These are phyloP conservation scores for Pogonomyrmex barbatus DNA, from an alignment of 1,140 invertebrate genomes.

Conservation along the genomic window DNA sequence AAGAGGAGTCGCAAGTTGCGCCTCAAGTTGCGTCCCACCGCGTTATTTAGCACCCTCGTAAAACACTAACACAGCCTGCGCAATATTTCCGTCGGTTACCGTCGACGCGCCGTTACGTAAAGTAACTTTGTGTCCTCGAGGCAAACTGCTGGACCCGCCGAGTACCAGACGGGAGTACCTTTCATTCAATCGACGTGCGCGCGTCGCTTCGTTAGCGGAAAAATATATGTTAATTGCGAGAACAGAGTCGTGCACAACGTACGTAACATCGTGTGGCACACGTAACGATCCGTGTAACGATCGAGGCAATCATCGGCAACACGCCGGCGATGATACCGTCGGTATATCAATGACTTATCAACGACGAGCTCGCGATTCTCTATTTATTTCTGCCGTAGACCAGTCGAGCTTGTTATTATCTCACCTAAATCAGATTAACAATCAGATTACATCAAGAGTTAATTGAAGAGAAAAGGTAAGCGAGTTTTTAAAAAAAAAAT, in stretches of 20 bases:
- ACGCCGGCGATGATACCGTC: slow-evolving; percentile 3
- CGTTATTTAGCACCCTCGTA: slow-evolving; percentile 61
- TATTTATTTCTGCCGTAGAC: not conserved
- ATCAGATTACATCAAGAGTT: not conserved
- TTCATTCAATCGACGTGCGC: slow-evolving; percentile 40
- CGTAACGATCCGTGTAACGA: slow-evolving; percentile 41
- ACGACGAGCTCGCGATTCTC: not conserved
- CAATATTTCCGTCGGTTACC: slow-evolving; percentile 51
- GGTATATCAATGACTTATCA: slow-evolving; percentile 47
- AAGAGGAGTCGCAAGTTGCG: slow-evolving; percentile 19
- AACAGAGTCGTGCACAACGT: slow-evolving; percentile 10
- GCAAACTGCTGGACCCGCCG: slow-evolving; percentile 50
- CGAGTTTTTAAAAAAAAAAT: not conserved
- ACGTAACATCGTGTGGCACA: slow-evolving; percentile 8
- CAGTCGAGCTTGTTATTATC: not conserved
- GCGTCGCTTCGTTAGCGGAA: slow-evolving; percentile 45
- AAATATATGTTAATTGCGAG: slow-evolving; percentile 48
- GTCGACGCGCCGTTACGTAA: slow-evolving; percentile 49
- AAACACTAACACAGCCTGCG: slow-evolving; percentile 53
- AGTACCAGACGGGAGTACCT: not conserved
- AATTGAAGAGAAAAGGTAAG: not conserved
- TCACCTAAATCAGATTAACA: slow-evolving; percentile 15
- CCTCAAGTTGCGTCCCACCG: slow-evolving; percentile 29
- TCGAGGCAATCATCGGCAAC: slow-evolving; percentile 43
- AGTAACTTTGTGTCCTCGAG: slow-evolving; percentile 52